Base-by-base conservation (phyloP, 2,888 invertebrate species). In the Amiota communis region DNA sequence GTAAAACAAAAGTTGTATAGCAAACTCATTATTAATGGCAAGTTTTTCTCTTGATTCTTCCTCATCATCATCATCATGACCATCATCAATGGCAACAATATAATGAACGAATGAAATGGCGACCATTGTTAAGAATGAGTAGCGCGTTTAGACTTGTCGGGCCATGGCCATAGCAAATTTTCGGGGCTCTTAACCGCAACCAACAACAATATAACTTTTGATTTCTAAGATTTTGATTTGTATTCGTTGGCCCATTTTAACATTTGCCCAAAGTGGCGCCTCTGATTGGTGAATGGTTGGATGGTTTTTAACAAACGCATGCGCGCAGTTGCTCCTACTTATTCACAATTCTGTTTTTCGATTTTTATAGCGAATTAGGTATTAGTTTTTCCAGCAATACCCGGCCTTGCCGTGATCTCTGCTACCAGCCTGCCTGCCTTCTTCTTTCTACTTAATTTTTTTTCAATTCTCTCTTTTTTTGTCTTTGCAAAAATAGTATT, bases 71-170 rank as follows among this genome's bases (percentile, higher is more conserved):
- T 59, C 59, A 59, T 9, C 59, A 59, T 15, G 11, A 20, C 11
- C 59, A 59, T 59, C 20, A 59, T 20, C 59, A 59, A 12, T 20
- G 20, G n/a, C 59, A 20, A 15, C 59, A 59, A 12, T 53, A 53
- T 8, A 53, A 53, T 36, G 36, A 53, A 53, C 6, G 36, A 36
- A 36, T 36, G 36, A 36, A 36, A 36, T 6, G 36, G 6, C 3
- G 36, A 36, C 36, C 36, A 36, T 36, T 6, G 36, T 2, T 36
- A 6, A 36, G 6, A 36, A 6, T 6, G 8, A 36, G 8, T 36
- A 6, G 36, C 6, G 36, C 36, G 36, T 36, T 36, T 36, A 36
- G 36, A 36, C 6, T 36, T 36, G 36, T 36, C 0, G 36, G 3
- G 36, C 8, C 3, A 36, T 6, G 3, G 36, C 6, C 3, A 36